A percentile compares a stretch with the other conserved stretches of the same genome.
phyloP scores from a whole-genome alignment of 1,140 invertebrate species.

The Dryas iulia region DNA sequence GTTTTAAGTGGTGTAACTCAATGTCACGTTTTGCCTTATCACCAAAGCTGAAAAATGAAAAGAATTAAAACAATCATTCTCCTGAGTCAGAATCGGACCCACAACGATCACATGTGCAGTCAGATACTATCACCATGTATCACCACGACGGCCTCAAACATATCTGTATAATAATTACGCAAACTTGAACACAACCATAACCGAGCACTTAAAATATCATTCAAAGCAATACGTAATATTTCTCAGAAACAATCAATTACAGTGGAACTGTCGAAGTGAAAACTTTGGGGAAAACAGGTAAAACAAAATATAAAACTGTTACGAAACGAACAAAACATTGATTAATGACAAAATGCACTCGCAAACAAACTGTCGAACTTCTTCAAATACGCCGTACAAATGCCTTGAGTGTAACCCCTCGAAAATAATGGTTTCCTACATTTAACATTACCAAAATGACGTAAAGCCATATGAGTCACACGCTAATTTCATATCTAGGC shows the following conservation, averaged over 20 bases:
- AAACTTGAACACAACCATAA: not conserved
- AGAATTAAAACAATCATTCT: too few relatives aligned
- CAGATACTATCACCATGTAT: too few relatives aligned
- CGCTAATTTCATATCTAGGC: not conserved
- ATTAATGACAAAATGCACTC: slow-evolving; percentile 80
- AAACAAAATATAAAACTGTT: slow-evolving; percentile 69
- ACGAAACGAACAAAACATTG: slow-evolving; percentile 73
- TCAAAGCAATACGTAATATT: slow-evolving; percentile 24
- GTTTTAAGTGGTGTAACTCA: too few relatives aligned
- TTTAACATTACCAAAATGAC: not conserved
- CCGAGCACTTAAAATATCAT: slow-evolving; percentile 16
- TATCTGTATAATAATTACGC: not conserved
- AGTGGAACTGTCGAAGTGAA: slow-evolving; percentile 64
- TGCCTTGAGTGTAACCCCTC: slow-evolving; percentile 70
- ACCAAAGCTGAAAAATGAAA: too few relatives aligned
- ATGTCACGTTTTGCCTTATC: too few relatives aligned
- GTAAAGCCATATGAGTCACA: not conserved
- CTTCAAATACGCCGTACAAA: slow-evolving; percentile 79
- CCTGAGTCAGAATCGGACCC: too few relatives aligned
- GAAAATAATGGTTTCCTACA: slow-evolving; percentile 78
- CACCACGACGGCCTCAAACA: too few relatives aligned
- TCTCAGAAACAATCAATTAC: slow-evolving; percentile 70
- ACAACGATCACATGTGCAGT: too few relatives aligned
- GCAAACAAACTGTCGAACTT: slow-evolving; percentile 79
- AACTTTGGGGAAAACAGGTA: slow-evolving; percentile 61